Evolutionary conservation across 2,113 vertebrate genomes (phyloP).

Genomic region (Mustelus asterias): DNA sequence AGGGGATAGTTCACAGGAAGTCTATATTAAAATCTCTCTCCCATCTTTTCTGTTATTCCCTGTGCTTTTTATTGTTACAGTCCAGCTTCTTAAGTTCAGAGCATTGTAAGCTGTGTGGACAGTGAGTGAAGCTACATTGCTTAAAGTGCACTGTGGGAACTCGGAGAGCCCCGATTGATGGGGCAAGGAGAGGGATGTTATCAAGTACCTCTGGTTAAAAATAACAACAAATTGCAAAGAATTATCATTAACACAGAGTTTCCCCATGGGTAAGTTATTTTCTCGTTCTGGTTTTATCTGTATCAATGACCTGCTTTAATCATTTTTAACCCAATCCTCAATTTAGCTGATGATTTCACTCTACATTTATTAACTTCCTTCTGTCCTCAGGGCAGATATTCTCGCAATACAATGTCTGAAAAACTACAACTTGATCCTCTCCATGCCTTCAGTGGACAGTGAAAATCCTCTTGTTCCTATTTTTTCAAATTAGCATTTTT

Average conservation of each 20-base stretch:
- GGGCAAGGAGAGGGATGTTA: background rate
- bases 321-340: background rate
- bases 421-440: background rate
- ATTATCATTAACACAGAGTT: background rate
- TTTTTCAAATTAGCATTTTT: background rate
- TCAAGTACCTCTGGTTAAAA: background rate
- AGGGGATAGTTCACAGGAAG: background rate
- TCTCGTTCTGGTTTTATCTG: background rate
- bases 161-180: background rate
- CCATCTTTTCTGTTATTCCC: background rate
- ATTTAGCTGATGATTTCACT: background rate
- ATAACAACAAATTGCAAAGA: background rate
- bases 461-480: background rate
- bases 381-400: background rate
- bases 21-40: constrained; percentile 2
- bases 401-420: background rate
- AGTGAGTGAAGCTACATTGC: background rate
- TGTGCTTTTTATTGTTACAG: background rate
- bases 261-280: background rate
- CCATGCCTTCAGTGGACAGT: background rate
- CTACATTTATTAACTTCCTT: background rate
- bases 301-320: background rate
- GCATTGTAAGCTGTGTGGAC: background rate
- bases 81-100: background rate
- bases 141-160: background rate